Evolutionary conservation across 2,113 vertebrate genomes (phyloP), one percentile per base, ranked within the genome.

Genomic region (Lota lota): DNA sequence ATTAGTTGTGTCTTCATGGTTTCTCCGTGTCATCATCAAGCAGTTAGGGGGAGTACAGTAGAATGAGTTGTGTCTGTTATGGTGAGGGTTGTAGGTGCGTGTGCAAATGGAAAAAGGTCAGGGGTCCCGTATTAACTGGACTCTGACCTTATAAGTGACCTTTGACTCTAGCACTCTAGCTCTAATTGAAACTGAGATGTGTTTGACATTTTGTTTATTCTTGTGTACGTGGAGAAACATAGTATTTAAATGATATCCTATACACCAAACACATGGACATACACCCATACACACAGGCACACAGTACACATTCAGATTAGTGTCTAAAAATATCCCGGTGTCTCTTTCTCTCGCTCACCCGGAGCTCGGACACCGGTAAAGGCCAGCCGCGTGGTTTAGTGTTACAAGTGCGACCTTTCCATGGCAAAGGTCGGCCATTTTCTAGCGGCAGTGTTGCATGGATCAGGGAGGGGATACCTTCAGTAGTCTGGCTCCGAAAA

Each of bases 381-480:
- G 81, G 82, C 71, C 83, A 84, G 63, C 73, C 81, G 75, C 2
- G 12, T 67, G 89, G 82, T 79, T 93, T 84, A 47, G 40, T 60
- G 3, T 93, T 93, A 91, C 91, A 84, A 83, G 78, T 80, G 69
- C 11, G 88, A 93, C 91, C 92, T 92, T 93, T 92, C 73, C 78
- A 72, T 62, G 72, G 40, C 10, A 12, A 90, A 90, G 88, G 88
- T 91, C 74, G 75, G 24, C 77, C 85, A 75, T 86, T 79, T 84
- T 85, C 66, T 63, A 66, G 68, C 65, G 76, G 75, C 19, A 60
- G 59, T 36, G 61, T 63, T 70, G 70, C 51, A 66, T 24, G n/a
- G 66, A 72, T 63, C 68, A 73, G 63, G 16, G 53, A 33, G 28
- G 4, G 28, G 28, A 33, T 5, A 33, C 40, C 51, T 17, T 33